Conservation (phyloP, 2,113 vertebrate genomes). For the Dicrurus megarhynchus region DNA sequence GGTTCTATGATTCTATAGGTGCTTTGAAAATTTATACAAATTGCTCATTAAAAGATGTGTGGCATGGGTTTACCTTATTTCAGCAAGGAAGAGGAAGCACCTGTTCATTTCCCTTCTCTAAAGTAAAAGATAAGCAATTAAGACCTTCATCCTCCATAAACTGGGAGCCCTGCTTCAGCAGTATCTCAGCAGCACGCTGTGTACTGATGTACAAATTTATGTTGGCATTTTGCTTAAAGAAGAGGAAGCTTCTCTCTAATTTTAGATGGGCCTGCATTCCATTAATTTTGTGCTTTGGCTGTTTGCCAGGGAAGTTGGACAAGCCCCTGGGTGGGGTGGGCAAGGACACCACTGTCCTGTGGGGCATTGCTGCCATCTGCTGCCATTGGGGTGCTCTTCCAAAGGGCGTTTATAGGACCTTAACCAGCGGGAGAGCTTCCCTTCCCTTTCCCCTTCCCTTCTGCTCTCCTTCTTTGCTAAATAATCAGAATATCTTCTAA, state of each 20-base stretch:
- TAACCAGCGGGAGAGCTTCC: accelerated
- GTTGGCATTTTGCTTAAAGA: background rate
- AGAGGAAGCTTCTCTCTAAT: background rate
- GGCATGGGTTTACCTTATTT: background rate
- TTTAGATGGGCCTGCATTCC: background rate
- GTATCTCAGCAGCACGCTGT: background rate
- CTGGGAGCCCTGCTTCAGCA: background rate
- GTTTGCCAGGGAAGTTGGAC: background rate
- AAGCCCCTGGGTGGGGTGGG: background rate
- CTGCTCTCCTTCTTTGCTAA: background rate
- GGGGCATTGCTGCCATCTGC: slow-evolving; percentile 14
- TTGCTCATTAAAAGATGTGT: background rate
- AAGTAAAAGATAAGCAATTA: background rate
- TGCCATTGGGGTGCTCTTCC: background rate
- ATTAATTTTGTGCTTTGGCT: background rate
- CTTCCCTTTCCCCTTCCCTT: too few relatives aligned
- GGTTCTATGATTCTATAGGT: background rate
- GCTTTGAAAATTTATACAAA: background rate
- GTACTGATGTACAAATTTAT: background rate
- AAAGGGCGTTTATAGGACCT: background rate
- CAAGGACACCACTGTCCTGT: background rate
- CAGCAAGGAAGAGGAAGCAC: background rate
- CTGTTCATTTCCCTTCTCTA: background rate
- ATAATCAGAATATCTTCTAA: background rate
- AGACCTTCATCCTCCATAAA: background rate